These are phyloP conservation scores for Vanessa cardui DNA, from an alignment of 2,888 invertebrate species.

Conservation along the genomic window DNA sequence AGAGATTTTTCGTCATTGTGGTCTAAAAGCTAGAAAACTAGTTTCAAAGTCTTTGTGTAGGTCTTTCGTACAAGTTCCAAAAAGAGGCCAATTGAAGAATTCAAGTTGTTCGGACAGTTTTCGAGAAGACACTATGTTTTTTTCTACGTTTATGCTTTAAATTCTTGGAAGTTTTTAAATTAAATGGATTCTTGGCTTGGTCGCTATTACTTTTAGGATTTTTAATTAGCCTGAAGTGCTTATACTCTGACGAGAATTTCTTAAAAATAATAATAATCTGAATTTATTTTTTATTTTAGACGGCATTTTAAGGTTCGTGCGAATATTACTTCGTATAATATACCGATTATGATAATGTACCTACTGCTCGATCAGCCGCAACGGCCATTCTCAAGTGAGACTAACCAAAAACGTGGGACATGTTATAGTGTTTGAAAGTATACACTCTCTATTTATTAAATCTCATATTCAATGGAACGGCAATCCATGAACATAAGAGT, in stretches of 20 bases:
- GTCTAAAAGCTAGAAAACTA: background rate
- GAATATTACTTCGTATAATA: too few relatives aligned
- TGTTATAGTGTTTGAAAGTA: too few relatives aligned
- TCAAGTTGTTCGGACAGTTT: slow-evolving; percentile 10
- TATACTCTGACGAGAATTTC: background rate
- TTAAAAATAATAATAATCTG: background rate
- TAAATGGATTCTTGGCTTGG: background rate
- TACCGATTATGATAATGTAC: too few relatives aligned
- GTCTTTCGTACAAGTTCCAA: background rate
- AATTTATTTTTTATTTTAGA: too few relatives aligned
- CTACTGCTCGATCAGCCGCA: too few relatives aligned
- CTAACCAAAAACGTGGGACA: too few relatives aligned
- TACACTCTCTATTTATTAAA: too few relatives aligned
- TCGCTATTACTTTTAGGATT: background rate
- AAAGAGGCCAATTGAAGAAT: slow-evolving; percentile 13
- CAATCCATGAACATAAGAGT: too few relatives aligned
- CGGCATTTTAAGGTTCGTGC: too few relatives aligned
- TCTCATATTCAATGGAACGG: too few relatives aligned
- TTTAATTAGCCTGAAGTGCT: slow-evolving; percentile 5
- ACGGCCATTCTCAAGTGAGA: too few relatives aligned
- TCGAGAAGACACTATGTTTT: background rate
- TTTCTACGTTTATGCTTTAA: background rate
- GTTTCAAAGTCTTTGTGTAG: slow-evolving; percentile 11
- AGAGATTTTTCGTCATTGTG: background rate
- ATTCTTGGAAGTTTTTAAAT: slow-evolving; percentile 5